Base-by-base conservation (phyloP, 2,113 vertebrate genomes). In the Piprites chloris region DNA sequence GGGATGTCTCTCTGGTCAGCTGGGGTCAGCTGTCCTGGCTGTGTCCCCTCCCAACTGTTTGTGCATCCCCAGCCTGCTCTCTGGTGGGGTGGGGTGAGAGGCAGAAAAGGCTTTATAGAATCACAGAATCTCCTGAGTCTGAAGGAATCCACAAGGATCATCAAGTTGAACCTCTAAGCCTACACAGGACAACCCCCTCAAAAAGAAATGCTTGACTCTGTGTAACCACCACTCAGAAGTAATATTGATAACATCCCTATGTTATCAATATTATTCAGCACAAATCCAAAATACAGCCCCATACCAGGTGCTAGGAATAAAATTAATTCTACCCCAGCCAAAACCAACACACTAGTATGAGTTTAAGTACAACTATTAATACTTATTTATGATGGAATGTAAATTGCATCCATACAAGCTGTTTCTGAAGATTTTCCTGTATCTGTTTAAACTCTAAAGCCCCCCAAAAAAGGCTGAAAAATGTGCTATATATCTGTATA, bases 301-400 rank as follows among this genome's bases (percentile, higher is more conserved):
- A 39, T 9, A 28, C 7, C 6, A 83, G n/a, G 39, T 24, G 14
- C 30, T 74, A 3, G 65, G 42, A 44, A 27, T 16, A 65, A 72
- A 80, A 88, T 32, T 35, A 63, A 35, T 21, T 56, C 30, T 41
- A 35, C 11, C 26, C n/a, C 17, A 65, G 35, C 23, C 15, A n/a
- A 85, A 85, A 9, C 4, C 14, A 72, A 18, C 17, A 61, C 4
- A 6, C 7, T 87, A 33, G 27, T 59, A n/a, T 27, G 83, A 56
- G 41, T 80, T 83, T 44, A 35, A 44, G 30, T 44, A 32, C 49
- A 59, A 39, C 14, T 37, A 33, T 84, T 92, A 52, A 42, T 77
- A 37, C 20, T 84, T 95, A 61, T 91, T 92, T 89, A 47, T 90
- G 52, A 30, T 87, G 59, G 30, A 66, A 94, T 80, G 14, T 85